phyloP scores from a whole-genome alignment of 2,797 vertebrate genomes.

The Silurus aristotelis region DNA sequence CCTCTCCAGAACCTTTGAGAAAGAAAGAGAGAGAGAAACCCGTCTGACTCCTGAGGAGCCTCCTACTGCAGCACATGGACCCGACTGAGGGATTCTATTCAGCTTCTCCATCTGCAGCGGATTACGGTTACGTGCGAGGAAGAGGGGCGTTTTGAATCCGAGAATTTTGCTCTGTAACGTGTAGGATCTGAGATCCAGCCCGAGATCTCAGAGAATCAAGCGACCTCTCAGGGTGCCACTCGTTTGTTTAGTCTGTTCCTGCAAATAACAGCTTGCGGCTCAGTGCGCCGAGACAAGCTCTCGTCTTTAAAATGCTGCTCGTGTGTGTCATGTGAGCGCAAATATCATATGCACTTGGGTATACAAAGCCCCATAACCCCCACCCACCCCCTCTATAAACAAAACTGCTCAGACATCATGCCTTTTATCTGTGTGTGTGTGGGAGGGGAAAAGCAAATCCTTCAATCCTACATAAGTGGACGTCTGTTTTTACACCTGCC shows the following conservation, averaged over 20 bases:
- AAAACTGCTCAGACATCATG: not conserved
- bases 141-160: not conserved
- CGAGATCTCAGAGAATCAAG: not conserved
- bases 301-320: constrained; percentile 7
- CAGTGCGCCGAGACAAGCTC: not conserved
- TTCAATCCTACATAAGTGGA: constrained; percentile 29
- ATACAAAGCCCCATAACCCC: not conserved
- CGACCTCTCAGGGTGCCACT: not conserved
- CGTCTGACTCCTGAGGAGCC: not conserved
- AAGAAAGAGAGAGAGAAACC: not conserved
- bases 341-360: not conserved
- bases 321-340: constrained; percentile 10
- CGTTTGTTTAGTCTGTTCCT: constrained; percentile 43
- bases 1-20: constrained; percentile 34
- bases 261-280: constrained; percentile 44
- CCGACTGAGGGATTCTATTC: not conserved
- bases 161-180: not conserved
- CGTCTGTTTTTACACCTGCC: constrained; percentile 22
- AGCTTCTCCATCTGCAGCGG: constrained; percentile 26
- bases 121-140: constrained; percentile 24
- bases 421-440: constrained; percentile 16
- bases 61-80: not conserved
- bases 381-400: not conserved
- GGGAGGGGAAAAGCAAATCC: not conserved
- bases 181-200: not conserved